Evolutionary conservation across 2,797 vertebrate genomes (phyloP), one percentile per base, ranked within the genome.

Genomic region (Betta splendens): DNA sequence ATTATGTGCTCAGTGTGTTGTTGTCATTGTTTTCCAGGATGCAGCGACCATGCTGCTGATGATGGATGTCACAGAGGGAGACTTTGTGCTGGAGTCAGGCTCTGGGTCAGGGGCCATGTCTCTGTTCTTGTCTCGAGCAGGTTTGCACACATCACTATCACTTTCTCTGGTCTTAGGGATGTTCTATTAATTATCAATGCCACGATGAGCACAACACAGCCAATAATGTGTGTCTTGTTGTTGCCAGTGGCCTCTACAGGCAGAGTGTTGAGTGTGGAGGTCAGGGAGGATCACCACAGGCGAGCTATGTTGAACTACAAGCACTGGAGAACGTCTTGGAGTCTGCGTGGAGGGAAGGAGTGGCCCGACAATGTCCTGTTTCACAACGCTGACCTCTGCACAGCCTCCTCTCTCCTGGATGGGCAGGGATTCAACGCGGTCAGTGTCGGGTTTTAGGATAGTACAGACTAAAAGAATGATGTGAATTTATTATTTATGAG

Each of bases 341-440:
- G 75, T 44, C 71, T 92, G 58, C 85, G 91, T 5, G 89, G 87
- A 25, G 69, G 28, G 6, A 82, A 92, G 11, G 75, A 94, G 32
- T 98, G 96, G 96, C 95, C 95, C 4, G 89, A 96, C 75, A 98
- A 98, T 0, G 92, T 98, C 64, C 76, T 86, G 31, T 99, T 98
- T 72, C 81, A 94, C 71, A 81, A 87, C 28, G 87, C 91, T 15
- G 94, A 98, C 81, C 86, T 98, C 59, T 52, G 68, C 59, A 50
- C 57, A 29, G 91, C 93, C 9, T 79, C 87, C 44, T 53, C 81
- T 0, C 91, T 94, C 56, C 85, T 97, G 23, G 77, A 86, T 18
- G 90, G 89, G n/a, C 17, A 67, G 64, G 92, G 81, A 17, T 93
- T 98, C 63, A 89, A 95, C 15, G 90, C 94, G 13, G 95, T 98